Percentiles rank a stretch among this genome's conserved stretches.
These are phyloP conservation scores for Kryptolebias marmoratus DNA, from an alignment of 2,113 vertebrate species.

Conservation along the genomic window DNA sequence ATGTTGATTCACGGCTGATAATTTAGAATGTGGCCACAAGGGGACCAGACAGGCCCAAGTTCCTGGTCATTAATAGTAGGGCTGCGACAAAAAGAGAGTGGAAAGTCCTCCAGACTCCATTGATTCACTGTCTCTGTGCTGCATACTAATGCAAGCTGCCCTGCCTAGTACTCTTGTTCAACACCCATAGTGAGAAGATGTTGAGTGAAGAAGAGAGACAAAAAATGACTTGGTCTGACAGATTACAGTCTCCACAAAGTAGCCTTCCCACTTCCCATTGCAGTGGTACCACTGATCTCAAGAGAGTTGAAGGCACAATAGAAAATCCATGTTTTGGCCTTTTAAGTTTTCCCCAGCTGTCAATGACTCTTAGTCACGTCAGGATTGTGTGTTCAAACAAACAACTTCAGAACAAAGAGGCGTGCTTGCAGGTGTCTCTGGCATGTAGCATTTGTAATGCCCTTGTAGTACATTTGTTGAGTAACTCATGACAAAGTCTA, in stretches of 20 bases:
- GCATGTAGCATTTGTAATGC: slow-evolving; percentile 8
- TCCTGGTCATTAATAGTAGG: slow-evolving; percentile 79
- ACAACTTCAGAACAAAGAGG: slow-evolving; percentile 21
- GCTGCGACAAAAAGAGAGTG: slow-evolving; percentile 75
- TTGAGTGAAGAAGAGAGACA: slow-evolving; percentile 3
- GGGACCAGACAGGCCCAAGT: slow-evolving; percentile 68
- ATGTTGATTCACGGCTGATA: slow-evolving; percentile 87
- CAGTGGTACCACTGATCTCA: slow-evolving; percentile 32
- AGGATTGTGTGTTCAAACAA: slow-evolving; percentile 23
- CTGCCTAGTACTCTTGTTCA: slow-evolving; percentile 45
- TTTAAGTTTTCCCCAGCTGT: slow-evolving; percentile 49
- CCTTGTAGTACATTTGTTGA: slow-evolving; percentile 20
- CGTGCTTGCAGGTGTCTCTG: slow-evolving; percentile 33
- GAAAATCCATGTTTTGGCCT: slow-evolving; percentile 42
- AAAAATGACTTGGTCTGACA: slow-evolving; percentile 41
- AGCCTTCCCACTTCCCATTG: slow-evolving; percentile 19
- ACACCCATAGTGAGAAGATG: slow-evolving; percentile 25
- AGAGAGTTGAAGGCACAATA: slow-evolving; percentile 39
- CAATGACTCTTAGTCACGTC: slow-evolving; percentile 36
- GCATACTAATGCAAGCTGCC: slow-evolving; percentile 61
- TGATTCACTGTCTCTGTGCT: slow-evolving; percentile 71
- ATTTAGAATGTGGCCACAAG: slow-evolving; percentile 71
- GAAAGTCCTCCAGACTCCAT: slow-evolving; percentile 80
- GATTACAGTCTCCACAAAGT: slow-evolving; percentile 35
- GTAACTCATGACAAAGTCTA: slow-evolving; percentile 66